These are phyloP conservation scores for Amazona guildingii DNA, from an alignment of 2,113 vertebrate genomes.

Conservation along the genomic window DNA sequence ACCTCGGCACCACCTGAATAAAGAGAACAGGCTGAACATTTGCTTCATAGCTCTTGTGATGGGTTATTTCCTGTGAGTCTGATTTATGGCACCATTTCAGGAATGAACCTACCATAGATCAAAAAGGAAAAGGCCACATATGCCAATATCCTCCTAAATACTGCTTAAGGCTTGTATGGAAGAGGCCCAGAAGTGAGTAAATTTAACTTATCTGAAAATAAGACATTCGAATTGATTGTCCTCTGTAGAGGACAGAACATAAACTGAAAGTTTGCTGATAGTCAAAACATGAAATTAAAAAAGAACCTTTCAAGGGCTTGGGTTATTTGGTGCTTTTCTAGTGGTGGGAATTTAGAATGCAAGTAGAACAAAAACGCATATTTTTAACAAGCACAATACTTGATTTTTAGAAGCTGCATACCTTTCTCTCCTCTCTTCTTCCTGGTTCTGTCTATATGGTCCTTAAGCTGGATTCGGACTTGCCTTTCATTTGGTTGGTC, in stretches of 20 bases:
- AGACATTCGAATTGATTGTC: neutral
- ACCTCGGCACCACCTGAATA: neutral
- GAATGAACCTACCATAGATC: neutral
- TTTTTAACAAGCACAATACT: neutral
- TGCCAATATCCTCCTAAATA: neutral
- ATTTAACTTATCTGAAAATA: neutral
- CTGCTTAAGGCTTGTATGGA: neutral
- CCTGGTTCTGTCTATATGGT: slow-evolving; percentile 97
- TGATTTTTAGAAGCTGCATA: slow-evolving; percentile 54
- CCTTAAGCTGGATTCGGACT: slow-evolving; percentile 98
- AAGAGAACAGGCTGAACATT: neutral
- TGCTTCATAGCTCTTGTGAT: neutral
- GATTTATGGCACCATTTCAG: neutral
- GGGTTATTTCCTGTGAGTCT: neutral
- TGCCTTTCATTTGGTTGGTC: slow-evolving; percentile 99
- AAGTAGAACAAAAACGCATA: neutral
- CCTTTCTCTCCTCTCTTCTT: slow-evolving; percentile 99
- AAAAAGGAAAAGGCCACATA: neutral
- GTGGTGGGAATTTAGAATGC: neutral
- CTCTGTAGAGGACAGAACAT: neutral
- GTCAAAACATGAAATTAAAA: neutral
- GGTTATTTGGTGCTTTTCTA: neutral
- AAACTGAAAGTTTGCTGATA: neutral
- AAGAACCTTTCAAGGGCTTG: neutral
- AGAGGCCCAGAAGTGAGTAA: neutral